These are phyloP conservation scores for Candidula unifasciata DNA, from an alignment of 2,888 invertebrate genomes.

Conservation along the genomic window DNA sequence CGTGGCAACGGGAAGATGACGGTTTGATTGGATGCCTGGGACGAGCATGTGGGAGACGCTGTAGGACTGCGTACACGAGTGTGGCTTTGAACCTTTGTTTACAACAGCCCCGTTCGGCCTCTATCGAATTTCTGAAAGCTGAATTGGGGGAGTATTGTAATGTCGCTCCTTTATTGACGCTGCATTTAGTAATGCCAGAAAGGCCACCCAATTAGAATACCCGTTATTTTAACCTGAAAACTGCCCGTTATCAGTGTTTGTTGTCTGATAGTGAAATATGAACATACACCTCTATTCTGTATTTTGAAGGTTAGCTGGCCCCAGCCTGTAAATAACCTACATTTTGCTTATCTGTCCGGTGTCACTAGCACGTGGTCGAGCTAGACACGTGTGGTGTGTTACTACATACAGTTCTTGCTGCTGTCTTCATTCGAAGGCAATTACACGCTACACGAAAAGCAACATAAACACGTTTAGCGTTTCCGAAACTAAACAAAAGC, in stretches of 20 bases:
- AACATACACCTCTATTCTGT: no score
- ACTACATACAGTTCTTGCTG: background rate
- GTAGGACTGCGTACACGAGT: background rate
- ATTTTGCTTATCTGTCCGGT: conserved; percentile 1
- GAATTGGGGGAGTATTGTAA: background rate
- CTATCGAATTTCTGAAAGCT: conserved; percentile 10
- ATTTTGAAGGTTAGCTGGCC: background rate
- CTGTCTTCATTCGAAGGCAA: background rate
- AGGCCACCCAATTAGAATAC: no score
- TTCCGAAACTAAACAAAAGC: no score
- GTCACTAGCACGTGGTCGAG: background rate
- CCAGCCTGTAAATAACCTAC: background rate
- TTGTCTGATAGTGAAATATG: no score
- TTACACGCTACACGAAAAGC: background rate
- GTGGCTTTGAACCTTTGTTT: conserved; percentile 33
- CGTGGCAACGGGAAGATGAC: conserved; percentile 38
- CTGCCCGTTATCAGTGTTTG: no score
- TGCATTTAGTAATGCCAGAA: no score
- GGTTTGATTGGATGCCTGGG: conserved; percentile 31
- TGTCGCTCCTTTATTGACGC: no score
- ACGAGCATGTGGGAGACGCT: conserved; percentile 26
- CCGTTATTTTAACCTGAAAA: no score
- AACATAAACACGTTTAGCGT: no score
- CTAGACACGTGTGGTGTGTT: conserved; percentile 17
- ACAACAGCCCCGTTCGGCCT: conserved; percentile 27